Evolutionary conservation across 2,888 invertebrate genomes (phyloP).

Genomic region (Dinocampus coccinellae): DNA sequence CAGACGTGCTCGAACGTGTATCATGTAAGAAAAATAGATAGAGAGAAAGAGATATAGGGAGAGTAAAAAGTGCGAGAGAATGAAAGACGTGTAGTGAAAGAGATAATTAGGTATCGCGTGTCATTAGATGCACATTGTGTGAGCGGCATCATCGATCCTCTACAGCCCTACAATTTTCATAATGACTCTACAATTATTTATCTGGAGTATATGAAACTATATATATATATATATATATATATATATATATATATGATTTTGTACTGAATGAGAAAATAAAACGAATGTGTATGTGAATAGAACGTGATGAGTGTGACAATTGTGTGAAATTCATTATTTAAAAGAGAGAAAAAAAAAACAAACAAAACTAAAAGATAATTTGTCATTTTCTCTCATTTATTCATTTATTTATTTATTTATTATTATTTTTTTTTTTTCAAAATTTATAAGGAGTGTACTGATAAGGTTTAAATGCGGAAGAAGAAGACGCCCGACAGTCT

Average conservation of each 20-base stretch:
- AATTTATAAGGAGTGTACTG: background rate
- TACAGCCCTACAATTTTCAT: constrained; percentile 51
- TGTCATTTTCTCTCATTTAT: constrained; percentile 5
- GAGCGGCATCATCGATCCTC: constrained; percentile 37
- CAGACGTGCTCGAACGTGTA: constrained; percentile 32
- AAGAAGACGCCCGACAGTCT: constrained; percentile 28
- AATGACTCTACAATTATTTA: constrained; percentile 58
- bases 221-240: constrained; percentile 1
- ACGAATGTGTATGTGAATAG: background rate
- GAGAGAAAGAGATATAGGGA: too few relatives aligned
- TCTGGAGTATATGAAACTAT: constrained; percentile 52
- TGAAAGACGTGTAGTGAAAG: constrained; percentile 19
- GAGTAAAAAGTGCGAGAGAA: background rate
- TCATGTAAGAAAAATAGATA: background rate
- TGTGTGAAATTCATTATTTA: constrained; percentile 15
- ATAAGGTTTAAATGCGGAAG: constrained; percentile 41
- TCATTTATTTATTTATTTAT: background rate
- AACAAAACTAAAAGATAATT: too few relatives aligned
- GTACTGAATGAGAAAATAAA: background rate
- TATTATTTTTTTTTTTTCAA: constrained; percentile 7
- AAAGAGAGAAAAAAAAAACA: too few relatives aligned
- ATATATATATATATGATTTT: background rate
- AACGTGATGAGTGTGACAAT: constrained; percentile 24
- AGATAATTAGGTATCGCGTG: constrained; percentile 48
- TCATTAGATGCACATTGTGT: constrained; percentile 48